phyloP scores from a whole-genome alignment of 1,140 invertebrate species.

The Meteorus sp. region DNA sequence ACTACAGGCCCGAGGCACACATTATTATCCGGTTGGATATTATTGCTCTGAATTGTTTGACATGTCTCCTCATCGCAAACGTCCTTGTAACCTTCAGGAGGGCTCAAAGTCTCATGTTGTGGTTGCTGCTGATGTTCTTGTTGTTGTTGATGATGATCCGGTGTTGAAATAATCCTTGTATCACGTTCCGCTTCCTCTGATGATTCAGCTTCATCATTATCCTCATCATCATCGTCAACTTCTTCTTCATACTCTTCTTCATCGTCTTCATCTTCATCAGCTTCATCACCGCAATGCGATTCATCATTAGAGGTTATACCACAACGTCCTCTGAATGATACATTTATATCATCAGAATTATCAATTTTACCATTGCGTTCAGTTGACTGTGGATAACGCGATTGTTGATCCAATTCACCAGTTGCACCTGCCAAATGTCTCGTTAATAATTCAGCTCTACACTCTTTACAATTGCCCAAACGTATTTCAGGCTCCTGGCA shows the following conservation, averaged over 20 bases:
- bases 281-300: conserved; percentile 26
- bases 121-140: conserved; percentile 35
- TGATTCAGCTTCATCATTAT: conserved; percentile 55
- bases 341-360: conserved; percentile 12
- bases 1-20: conserved; percentile 23
- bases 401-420: no score
- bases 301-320: conserved; percentile 32
- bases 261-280: conserved; percentile 33
- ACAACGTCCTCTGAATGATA: conserved; percentile 31
- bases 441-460: conserved; percentile 50
- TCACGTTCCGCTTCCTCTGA: conserved; percentile 56
- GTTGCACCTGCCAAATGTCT: conserved; percentile 39
- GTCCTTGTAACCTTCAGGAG: conserved; percentile 85
- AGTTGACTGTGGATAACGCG: no score
- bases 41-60: no score
- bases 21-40: conserved; percentile 29
- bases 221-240: conserved; percentile 42
- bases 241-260: conserved; percentile 60
- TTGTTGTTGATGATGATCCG: conserved; percentile 7
- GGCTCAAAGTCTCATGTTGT: conserved; percentile 76
- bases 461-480: conserved; percentile 63
- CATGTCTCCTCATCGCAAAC: conserved; percentile 50
- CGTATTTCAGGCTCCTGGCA: conserved; percentile 72
- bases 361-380: conserved; percentile 25
- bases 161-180: conserved; percentile 31